Base-by-base conservation (phyloP, 2,888 invertebrate genomes). In the Prosapia bicincta region DNA sequence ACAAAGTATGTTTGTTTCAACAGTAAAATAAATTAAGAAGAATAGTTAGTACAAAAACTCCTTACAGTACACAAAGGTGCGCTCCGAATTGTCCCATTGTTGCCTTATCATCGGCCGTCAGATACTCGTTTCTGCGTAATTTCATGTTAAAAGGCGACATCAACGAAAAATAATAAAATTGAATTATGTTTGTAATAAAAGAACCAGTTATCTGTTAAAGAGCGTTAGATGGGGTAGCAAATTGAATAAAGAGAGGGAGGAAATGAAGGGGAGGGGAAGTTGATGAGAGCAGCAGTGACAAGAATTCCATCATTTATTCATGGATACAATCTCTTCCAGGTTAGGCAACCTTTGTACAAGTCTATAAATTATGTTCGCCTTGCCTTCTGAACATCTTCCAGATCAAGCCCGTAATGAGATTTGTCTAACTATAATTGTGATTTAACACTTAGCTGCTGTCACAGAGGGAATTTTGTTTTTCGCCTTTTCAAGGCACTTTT, bases 101-200 rank as follows among this genome's bases (percentile, higher is more conserved):
- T 9, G 3, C 13, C 54, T 54, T 54, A 54, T 54, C 54, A 20
- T 3, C 54, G 3, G 20, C n/a, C 54, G 54, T 54, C 54, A 54
- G 20, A 54, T 54, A 54, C 54, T 54, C 54, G 54, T 54, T 54
- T 54, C 20, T 54, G 5, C 54, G 54, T 54, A 54, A 54, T 54
- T 54, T 20, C 54, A 9, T 54, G n/a, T 54, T 54, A 54, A 54
- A 54, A 54, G 54, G 54, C 54, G 54, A 54, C 54, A 54, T 54
- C 54, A 54, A 54, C 54, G 54, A 54, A 54, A 54, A 54, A 54
- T 54, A 54, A 54, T 54, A 54, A 54, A 54, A 54, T 54, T 54
- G 54, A 54, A 54, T 54, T 54, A 54, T 54, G 54, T 20, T 54
- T 20, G 54, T 54, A 54, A 54, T 54, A 54, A 54, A 54, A 54